Evolutionary conservation across 2,797 vertebrate species (phyloP).

Genomic region (Emydoidea blandingii): DNA sequence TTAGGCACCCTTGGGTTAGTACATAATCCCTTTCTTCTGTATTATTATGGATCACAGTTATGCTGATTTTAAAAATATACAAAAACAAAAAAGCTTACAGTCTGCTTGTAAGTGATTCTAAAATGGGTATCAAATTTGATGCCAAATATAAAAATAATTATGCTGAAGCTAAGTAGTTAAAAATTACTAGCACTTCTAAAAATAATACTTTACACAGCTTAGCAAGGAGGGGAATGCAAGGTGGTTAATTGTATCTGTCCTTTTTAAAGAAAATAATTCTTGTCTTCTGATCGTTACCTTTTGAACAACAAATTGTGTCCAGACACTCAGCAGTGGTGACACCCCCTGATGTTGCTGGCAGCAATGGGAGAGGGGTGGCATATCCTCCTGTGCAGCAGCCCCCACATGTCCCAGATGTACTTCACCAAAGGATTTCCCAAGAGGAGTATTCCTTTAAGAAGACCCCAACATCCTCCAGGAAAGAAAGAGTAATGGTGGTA

Average conservation of each 20-base stretch:
- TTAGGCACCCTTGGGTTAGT: neutral
- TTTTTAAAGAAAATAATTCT: conserved; percentile 1
- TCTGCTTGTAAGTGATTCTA: neutral
- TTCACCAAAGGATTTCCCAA: neutral
- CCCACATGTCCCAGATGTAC: neutral
- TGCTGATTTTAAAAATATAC: neutral
- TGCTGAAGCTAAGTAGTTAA: conserved; percentile 26
- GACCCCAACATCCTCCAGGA: neutral
- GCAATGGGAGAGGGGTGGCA: neutral
- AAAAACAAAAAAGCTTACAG: neutral
- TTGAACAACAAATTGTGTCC: neutral
- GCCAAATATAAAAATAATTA: conserved; percentile 25
- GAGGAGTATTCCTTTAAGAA: neutral
- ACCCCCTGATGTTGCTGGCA: neutral
- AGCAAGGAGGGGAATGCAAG: neutral
- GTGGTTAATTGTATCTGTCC: neutral
- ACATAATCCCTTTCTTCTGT: neutral
- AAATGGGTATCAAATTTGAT: neutral
- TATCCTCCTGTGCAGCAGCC: neutral
- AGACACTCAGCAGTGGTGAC: neutral
- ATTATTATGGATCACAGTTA: neutral
- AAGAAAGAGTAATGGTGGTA: neutral
- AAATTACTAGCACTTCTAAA: neutral
- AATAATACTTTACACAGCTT: neutral
- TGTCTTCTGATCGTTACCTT: neutral